Percentiles rank a stretch among this genome's conserved stretches.
Evolutionary conservation across 2,113 vertebrate species (phyloP).

Genomic region (Pogonocichla stellata): DNA sequence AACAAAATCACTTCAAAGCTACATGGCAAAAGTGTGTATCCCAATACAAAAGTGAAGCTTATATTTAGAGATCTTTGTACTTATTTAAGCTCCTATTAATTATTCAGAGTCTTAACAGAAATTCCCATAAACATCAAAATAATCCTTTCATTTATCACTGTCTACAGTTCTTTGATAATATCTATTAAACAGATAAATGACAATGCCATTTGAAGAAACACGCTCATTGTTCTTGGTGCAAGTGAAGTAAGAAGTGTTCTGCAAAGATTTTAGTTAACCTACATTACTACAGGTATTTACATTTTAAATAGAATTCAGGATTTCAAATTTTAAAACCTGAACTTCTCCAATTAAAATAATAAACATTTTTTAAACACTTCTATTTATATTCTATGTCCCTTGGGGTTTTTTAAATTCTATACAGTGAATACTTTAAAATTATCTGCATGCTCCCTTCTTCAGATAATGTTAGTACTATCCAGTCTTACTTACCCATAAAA

Average conservation of each 20-base stretch:
- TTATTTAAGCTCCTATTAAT: background rate
- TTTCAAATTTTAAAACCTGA: background rate
- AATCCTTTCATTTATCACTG: background rate
- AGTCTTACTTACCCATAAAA: background rate
- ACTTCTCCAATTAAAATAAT: background rate
- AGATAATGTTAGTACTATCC: background rate
- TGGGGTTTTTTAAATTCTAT: background rate
- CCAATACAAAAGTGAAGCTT: background rate
- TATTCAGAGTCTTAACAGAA: background rate
- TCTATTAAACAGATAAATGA: background rate
- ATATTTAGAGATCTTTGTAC: background rate
- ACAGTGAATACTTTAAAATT: background rate
- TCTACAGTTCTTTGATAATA: background rate
- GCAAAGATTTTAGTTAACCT: background rate
- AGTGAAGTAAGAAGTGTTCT: background rate
- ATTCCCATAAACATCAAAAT: background rate
- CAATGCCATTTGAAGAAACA: background rate
- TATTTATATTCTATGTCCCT: background rate
- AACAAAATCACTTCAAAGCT: background rate
- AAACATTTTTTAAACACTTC: background rate
- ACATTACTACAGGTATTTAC: background rate
- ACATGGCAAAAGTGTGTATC: background rate
- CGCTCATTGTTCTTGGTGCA: background rate
- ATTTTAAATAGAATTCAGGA: background rate
- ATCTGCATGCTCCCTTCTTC: background rate